phyloP scores from a whole-genome alignment of 2,113 vertebrate species.

The Ranitomeya imitator region DNA sequence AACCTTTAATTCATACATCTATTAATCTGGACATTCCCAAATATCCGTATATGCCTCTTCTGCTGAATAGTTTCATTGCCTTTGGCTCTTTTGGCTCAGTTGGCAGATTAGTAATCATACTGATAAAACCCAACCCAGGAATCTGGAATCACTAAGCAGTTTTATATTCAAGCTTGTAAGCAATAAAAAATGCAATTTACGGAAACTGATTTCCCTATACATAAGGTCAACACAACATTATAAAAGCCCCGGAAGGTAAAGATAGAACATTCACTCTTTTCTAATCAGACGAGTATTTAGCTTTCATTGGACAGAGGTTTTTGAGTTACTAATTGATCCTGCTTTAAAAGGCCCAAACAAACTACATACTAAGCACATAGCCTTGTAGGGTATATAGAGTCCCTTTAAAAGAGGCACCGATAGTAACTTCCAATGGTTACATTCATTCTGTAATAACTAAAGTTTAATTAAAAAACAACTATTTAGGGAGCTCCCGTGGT shows the following conservation, averaged over 20 bases:
- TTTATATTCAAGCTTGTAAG: slow-evolving; percentile 9
- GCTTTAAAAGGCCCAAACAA: not conserved
- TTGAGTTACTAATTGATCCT: not conserved
- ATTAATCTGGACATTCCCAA: not conserved
- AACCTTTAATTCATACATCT: not conserved
- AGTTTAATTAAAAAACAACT: too few species aligned
- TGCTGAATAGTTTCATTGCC: not conserved
- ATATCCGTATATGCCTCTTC: not conserved
- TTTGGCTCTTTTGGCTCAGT: slow-evolving; percentile 7
- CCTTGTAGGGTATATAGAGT: too few species aligned
- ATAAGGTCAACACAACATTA: not conserved
- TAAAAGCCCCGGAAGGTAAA: not conserved
- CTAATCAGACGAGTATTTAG: not conserved
- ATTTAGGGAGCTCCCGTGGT: too few species aligned
- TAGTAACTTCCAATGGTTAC: too few species aligned
- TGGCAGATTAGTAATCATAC: not conserved
- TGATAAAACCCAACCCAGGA: slow-evolving; percentile 3
- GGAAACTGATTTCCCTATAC: not conserved
- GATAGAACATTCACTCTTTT: not conserved
- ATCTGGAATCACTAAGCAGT: not conserved
- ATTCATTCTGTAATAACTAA: too few species aligned
- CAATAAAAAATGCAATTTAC: not conserved
- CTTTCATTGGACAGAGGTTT: not conserved
- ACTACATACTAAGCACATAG: too few species aligned
- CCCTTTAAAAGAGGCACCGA: too few species aligned